Evolutionary conservation across 30 jellyfish, hydroid and myxozoan genomes (phyloP).

Genomic region (Phacellophora camtschatica): DNA sequence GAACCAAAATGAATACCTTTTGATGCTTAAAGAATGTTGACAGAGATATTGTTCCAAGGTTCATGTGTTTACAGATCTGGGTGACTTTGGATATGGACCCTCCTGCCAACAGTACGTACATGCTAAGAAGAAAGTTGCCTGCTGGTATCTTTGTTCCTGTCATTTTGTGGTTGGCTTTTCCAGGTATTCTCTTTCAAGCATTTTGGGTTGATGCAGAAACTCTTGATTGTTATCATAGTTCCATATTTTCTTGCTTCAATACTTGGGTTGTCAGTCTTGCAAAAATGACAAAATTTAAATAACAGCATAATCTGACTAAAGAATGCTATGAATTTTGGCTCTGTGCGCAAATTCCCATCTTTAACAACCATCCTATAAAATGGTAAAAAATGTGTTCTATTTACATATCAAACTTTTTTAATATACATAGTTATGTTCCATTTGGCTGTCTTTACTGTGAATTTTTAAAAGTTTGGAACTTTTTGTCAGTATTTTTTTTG

Average conservation of each 20-base stretch:
- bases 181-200: constrained; percentile 4
- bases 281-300: constrained; percentile 32
- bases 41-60: neutral
- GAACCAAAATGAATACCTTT: constrained; percentile 14
- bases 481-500: too few species aligned
- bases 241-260: neutral
- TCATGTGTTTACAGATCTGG: constrained; percentile 5
- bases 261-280: constrained; percentile 18
- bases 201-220: constrained; percentile 5
- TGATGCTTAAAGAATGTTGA: constrained; percentile 51
- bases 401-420: too few species aligned
- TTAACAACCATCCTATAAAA: neutral
- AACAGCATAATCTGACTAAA: constrained; percentile 1
- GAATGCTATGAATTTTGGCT: constrained; percentile 34
- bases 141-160: constrained; percentile 42
- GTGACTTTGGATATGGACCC: constrained; percentile 18
- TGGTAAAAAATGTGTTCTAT: neutral
- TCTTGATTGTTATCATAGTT: constrained; percentile 15
- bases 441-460: too few species aligned
- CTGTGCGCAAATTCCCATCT: constrained; percentile 32
- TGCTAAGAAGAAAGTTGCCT: constrained; percentile 42
- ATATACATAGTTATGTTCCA: too few species aligned
- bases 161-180: constrained; percentile 51
- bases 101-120: constrained; percentile 17
- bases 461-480: too few species aligned